Conservation (phyloP, 2,113 vertebrate genomes). For the Ahaetulla prasina region DNA sequence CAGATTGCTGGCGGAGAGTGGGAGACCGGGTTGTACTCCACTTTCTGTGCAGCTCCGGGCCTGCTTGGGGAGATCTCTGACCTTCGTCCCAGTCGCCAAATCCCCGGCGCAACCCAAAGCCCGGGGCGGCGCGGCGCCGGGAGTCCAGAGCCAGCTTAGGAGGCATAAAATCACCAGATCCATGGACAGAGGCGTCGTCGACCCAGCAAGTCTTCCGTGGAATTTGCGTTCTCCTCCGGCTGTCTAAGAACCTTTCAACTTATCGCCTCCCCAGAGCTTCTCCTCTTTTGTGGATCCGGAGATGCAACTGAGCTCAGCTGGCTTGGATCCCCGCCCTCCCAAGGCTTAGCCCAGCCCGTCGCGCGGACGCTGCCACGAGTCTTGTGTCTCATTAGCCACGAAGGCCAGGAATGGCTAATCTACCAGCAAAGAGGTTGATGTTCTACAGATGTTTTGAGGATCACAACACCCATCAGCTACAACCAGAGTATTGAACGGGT, state of each 20-base stretch:
- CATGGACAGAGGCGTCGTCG: background rate
- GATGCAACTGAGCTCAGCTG: background rate
- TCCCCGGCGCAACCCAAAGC: background rate
- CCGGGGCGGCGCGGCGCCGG: background rate
- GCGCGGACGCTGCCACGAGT: background rate
- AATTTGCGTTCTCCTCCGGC: background rate
- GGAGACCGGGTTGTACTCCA: background rate
- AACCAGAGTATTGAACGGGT: background rate
- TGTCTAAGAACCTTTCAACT: background rate
- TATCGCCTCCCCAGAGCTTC: background rate
- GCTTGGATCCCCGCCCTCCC: background rate
- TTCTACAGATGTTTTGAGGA: background rate
- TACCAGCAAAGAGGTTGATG: background rate
- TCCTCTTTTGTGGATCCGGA: background rate
- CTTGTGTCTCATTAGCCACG: background rate
- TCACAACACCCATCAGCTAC: background rate
- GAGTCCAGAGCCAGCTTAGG: background rate
- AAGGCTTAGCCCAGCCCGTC: background rate
- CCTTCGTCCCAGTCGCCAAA: background rate
- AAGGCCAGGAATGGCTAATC: background rate
- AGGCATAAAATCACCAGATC: background rate
- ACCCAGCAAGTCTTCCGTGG: background rate
- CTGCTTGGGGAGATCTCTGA: background rate
- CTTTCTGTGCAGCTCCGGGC: background rate
- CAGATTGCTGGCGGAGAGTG: background rate